Evolutionary conservation across 92 coral and sea anemone genomes (phyloP).

Genomic region (Phenganax marumi): DNA sequence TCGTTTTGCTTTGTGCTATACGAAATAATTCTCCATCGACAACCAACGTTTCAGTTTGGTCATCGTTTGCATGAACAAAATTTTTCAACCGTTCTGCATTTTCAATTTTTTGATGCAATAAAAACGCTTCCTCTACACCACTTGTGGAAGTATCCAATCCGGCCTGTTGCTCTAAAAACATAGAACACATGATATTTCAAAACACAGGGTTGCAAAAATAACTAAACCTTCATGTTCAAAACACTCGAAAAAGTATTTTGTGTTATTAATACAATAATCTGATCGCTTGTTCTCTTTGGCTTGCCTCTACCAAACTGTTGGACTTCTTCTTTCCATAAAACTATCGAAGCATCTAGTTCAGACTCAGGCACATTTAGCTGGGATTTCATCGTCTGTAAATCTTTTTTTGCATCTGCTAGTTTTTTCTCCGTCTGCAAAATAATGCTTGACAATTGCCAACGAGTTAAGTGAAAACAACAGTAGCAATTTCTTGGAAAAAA

Average conservation of each 20-base stretch:
- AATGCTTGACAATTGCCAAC: background rate
- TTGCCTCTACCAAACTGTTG: constrained; percentile 6
- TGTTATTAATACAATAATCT: too few relatives aligned
- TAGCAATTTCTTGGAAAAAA: background rate
- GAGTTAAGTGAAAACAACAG: background rate
- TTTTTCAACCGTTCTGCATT: constrained; percentile 14
- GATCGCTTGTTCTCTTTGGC: background rate
- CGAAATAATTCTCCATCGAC: constrained; percentile 2
- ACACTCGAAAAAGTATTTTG: background rate
- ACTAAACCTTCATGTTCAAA: background rate
- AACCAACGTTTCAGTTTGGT: constrained; percentile 22
- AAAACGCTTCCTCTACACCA: background rate
- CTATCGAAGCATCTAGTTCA: background rate
- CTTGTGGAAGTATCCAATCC: background rate
- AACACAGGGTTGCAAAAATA: background rate
- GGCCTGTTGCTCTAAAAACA: background rate
- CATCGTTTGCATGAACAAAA: constrained; percentile 14
- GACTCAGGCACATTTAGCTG: constrained; percentile 5
- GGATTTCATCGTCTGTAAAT: background rate
- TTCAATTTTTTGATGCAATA: constrained; percentile 4
- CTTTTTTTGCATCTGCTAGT: constrained; percentile 5
- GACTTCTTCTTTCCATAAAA: constrained; percentile 11
- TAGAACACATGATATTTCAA: background rate
- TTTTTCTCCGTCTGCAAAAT: background rate
- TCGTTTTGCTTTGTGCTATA: constrained; percentile 2